These are phyloP conservation scores for Rallus limicola DNA, from an alignment of 2,113 vertebrate genomes.

Conservation along the genomic window DNA sequence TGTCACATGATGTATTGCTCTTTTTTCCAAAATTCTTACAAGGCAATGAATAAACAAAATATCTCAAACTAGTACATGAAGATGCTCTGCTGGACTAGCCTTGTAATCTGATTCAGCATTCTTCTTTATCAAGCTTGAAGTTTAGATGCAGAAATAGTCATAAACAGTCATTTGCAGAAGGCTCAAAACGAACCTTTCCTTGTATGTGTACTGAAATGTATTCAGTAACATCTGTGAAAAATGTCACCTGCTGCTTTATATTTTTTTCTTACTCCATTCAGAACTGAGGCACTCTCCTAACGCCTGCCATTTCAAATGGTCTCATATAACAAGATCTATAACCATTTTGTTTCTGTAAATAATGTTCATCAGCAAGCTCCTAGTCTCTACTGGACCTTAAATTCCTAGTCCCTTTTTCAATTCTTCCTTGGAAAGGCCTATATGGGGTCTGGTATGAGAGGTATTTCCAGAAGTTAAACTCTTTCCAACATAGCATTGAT, in stretches of 20 bases:
- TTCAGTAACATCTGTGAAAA: not conserved
- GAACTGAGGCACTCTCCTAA: not conserved
- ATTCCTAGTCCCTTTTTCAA: not conserved
- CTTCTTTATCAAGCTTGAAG: not conserved
- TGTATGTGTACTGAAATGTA: rapidly evolving
- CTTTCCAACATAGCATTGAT: not conserved
- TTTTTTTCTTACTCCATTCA: not conserved
- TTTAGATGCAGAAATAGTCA: not conserved
- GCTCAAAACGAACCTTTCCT: not conserved
- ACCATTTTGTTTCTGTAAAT: not conserved
- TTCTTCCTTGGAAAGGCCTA: not conserved
- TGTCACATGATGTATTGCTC: rapidly evolving
- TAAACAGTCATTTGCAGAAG: not conserved
- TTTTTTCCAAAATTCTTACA: not conserved
- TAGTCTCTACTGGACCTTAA: not conserved
- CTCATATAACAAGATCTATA: not conserved
- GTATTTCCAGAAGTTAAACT: not conserved
- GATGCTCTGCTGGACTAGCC: not conserved
- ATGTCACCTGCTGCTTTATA: not conserved
- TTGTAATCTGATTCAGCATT: not conserved
- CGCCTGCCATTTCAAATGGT: not conserved
- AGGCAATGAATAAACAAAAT: not conserved
- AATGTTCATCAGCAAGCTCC: not conserved
- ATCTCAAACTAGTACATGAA: not conserved
- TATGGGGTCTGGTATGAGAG: not conserved